Base-by-base conservation (phyloP, 2,113 vertebrate genomes). In the Petrocephalus zakoni region DNA sequence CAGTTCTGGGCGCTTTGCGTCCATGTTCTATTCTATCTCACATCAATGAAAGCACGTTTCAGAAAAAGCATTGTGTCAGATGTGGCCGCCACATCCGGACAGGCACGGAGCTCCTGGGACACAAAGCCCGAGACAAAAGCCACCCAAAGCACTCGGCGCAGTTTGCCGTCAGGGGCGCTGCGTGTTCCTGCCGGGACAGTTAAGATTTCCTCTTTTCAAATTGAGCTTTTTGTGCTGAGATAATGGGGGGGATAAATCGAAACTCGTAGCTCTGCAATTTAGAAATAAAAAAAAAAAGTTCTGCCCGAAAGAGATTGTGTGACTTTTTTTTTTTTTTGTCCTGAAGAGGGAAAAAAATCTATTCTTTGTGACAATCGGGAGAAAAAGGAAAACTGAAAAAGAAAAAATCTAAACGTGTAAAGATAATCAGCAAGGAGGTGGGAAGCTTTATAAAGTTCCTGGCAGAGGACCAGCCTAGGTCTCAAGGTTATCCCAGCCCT, bases 121-220 rank as follows among this genome's bases (percentile, higher is more conserved):
- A 89, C 90, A 86, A 91, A 86, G 72, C 81, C 82, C 87, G 92
- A 95, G 93, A 96, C 94, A 95, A 96, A 95, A 95, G 95, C 94
- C 93, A 93, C 93, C 94, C 93, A 95, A 95, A 95, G 94, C 94
- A 95, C 94, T 95, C 95, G 94, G 96, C 95, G 94, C 94, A 94
- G 95, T 95, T 96, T 94, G 96, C 96, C 96, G 96, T 96, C 96
- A 96, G 92, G 56, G 95, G 96, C 95, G 95, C 92, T 95, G 94
- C 94, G 92, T 92, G 90, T 93, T 93, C 93, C 91, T 92, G 92
- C 94, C 93, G 92, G 94, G 95, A 95, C 95, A 96, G 93, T 95
- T 96, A 78, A 96, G 95, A 96, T 96, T 96, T 94, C 93, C 93
- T 95, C 96, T 94, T 95, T 95, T 96, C 95, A 96, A 95, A 95